Evolutionary conservation across 2,888 invertebrate species (phyloP).

Genomic region (Drosophila niveifrons): DNA sequence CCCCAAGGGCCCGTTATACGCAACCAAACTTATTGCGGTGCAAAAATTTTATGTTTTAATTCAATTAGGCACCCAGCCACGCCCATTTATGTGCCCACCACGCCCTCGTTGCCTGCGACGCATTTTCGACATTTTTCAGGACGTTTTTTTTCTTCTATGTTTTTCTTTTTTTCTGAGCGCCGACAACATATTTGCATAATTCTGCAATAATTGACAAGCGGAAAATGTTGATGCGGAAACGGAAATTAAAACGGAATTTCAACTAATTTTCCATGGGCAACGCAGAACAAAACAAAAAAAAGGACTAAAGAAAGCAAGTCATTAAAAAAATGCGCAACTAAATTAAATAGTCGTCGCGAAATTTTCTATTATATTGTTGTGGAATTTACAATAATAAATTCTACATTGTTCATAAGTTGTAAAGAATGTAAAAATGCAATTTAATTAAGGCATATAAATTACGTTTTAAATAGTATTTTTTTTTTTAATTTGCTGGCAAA

Average conservation of each 20-base stretch:
- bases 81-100: constrained; percentile 9
- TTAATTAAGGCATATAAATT: constrained; percentile 8
- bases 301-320: constrained; percentile 5
- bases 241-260: constrained; percentile 77
- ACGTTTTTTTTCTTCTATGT: constrained; percentile 23
- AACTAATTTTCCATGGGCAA: constrained; percentile 60
- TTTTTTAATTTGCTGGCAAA: neutral
- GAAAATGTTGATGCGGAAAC: constrained; percentile 76
- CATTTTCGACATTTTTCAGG: constrained; percentile 68
- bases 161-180: constrained; percentile 25
- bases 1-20: constrained; percentile 37
- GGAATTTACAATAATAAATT: constrained; percentile 10
- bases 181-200: constrained; percentile 74
- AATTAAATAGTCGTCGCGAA: constrained; percentile 22
- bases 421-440: constrained; percentile 1
- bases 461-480: neutral
- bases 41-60: constrained; percentile 74
- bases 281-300: constrained; percentile 24
- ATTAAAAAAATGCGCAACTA: constrained; percentile 22
- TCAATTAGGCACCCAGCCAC: constrained; percentile 64
- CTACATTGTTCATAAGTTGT: neutral
- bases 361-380: neutral
- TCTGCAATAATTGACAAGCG: constrained; percentile 80
- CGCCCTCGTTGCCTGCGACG: constrained; percentile 16
- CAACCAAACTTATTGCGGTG: constrained; percentile 68